These are phyloP conservation scores for Mercenaria mercenaria DNA, from an alignment of 1,140 invertebrate genomes.

Conservation along the genomic window DNA sequence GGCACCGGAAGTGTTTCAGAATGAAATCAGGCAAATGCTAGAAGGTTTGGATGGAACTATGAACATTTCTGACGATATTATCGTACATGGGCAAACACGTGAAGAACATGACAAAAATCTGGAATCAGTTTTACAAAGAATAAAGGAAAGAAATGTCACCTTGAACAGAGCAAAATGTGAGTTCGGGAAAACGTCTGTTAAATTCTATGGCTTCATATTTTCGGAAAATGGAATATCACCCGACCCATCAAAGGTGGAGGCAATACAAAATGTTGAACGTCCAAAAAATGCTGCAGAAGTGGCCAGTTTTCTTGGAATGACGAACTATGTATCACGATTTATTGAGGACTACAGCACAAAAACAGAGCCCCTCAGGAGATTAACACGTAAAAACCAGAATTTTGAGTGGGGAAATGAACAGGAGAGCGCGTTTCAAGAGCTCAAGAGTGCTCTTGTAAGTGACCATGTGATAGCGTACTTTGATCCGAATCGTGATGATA, in stretches of 20 bases:
- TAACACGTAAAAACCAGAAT: neutral
- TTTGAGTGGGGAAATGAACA: conserved; percentile 56
- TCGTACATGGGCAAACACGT: conserved; percentile 32
- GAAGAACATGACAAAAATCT: neutral
- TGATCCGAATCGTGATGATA: conserved; percentile 58
- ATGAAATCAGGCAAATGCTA: conserved; percentile 55
- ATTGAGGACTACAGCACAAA: conserved; percentile 60
- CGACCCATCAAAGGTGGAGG: conserved; percentile 77
- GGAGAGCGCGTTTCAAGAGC: conserved; percentile 33
- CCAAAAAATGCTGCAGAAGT: conserved; percentile 61
- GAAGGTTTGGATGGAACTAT: conserved; percentile 46
- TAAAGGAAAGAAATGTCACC: conserved; percentile 5
- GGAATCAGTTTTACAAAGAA: neutral
- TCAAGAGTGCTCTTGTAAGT: conserved; percentile 40
- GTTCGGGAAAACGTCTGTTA: conserved; percentile 21
- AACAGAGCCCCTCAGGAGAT: conserved; percentile 54
- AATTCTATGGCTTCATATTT: conserved; percentile 56
- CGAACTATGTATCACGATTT: conserved; percentile 61
- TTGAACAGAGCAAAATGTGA: conserved; percentile 65
- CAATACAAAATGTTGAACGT: conserved; percentile 67
- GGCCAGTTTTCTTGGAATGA: conserved; percentile 66
- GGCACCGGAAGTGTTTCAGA: no score
- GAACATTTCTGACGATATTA: conserved; percentile 74
- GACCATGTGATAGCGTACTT: conserved; percentile 70
- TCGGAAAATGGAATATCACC: conserved; percentile 18